Evolutionary conservation across 2,888 invertebrate genomes (phyloP).

Genomic region (Blastobasis adustella): DNA sequence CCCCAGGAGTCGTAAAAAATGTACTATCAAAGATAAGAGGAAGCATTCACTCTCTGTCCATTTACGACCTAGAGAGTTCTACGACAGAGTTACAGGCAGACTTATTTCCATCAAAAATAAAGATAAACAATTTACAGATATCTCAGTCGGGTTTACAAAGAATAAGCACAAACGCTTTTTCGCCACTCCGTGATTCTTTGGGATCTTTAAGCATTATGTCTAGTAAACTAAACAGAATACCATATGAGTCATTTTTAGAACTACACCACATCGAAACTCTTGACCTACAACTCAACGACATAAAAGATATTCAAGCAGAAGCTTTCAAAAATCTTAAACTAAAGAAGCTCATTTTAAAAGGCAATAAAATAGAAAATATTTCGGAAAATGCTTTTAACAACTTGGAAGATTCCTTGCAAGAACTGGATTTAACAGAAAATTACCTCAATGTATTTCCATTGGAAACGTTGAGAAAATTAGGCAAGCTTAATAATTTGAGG

Average conservation of each 20-base stretch:
- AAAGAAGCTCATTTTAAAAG: constrained; percentile 87
- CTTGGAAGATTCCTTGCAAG: constrained; percentile 83
- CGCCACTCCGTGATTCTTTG: constrained; percentile 79
- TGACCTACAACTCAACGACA: constrained; percentile 90
- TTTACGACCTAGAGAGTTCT: constrained; percentile 90
- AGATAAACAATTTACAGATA: constrained; percentile 84
- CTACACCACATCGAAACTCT: constrained; percentile 82
- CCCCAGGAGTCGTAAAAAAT: constrained; percentile 81
- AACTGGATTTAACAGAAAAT: constrained; percentile 91
- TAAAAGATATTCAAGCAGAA: constrained; percentile 86
- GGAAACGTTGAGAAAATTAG: constrained; percentile 83
- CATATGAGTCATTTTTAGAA: constrained; percentile 83
- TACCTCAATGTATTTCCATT: constrained; percentile 88
- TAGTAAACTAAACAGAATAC: constrained; percentile 82
- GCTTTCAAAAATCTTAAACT: constrained; percentile 89
- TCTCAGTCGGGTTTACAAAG: constrained; percentile 84
- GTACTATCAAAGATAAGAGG: constrained; percentile 81
- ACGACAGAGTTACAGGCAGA: constrained; percentile 83
- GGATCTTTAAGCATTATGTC: constrained; percentile 86
- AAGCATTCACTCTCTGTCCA: constrained; percentile 87
- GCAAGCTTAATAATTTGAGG: constrained; percentile 80
- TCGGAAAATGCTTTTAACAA: constrained; percentile 89
- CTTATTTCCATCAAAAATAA: constrained; percentile 81
- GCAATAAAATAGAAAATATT: constrained; percentile 86
- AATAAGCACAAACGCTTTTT: constrained; percentile 81